Evolutionary conservation across 2,888 invertebrate species (phyloP), one percentile per base, ranked within the genome.

Genomic region (Globia sparganii): DNA sequence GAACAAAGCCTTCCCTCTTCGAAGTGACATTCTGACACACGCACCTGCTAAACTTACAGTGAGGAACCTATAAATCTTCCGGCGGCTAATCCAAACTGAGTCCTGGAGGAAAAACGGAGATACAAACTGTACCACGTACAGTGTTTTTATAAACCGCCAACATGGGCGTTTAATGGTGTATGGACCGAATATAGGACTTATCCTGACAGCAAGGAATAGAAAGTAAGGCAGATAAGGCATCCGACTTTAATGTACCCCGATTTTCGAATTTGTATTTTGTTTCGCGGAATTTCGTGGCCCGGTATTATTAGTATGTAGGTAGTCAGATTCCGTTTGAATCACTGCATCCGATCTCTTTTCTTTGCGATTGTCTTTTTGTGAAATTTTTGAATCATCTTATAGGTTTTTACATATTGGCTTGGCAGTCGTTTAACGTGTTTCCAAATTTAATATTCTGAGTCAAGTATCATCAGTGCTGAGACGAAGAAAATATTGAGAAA

Each of bases 101-200:
- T 90, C 88, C 87, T 88, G 85, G 82, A 90, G 91, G 90, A 91
- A 92, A 91, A 90, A 89, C 86, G 78, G 77, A 76, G 83, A 84
- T 62, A 72, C 83, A 85, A 90, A 90, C 86, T 90, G 88, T 91
- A 90, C 91, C 91, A 92, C 91, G 91, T 92, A 90, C 83, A 86
- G 89, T 91, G 91, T 93, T 92, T 93, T 92, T 93, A 93, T 91
- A 92, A 92, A 93, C 91, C 90, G 89, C 88, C 87, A 88, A 91
- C 90, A 89, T 90, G 91, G 90, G 80, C 88, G 86, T 89, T 90
- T 92, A 92, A 92, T 91, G 91, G 91, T 86, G 83, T 89, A 90
- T 87, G 85, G 86, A 88, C 87, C 84, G 75, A 82, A 89, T 85
- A 85, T 86, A 82, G 82, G 86, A 86, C 86, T 88, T 89, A 85